Evolutionary conservation across 2,113 vertebrate species (phyloP).

Genomic region (Macrotis lagotis): DNA sequence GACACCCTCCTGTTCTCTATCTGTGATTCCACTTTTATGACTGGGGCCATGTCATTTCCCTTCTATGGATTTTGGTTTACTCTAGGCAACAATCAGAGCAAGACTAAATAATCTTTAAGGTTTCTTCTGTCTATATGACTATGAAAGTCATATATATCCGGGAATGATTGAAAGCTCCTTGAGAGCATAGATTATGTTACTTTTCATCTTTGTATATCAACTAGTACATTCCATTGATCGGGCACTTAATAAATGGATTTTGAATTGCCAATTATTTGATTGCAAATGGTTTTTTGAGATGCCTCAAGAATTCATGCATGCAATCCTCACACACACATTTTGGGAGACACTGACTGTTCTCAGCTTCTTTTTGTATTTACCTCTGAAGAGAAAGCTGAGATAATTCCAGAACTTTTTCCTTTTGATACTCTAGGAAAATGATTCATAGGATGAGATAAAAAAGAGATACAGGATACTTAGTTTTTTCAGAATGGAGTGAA

Average conservation of each 20-base stretch:
- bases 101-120: not conserved
- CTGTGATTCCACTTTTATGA: not conserved
- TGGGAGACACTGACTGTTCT: not conserved
- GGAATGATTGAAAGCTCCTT: not conserved
- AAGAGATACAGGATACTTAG: not conserved
- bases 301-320: not conserved
- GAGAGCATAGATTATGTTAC: not conserved
- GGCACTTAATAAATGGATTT: not conserved
- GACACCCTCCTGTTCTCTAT: not conserved
- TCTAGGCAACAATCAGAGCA: not conserved
- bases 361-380: not conserved
- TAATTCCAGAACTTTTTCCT: not conserved
- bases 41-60: not conserved
- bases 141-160: not conserved
- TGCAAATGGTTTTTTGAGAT: not conserved
- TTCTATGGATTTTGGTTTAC: not conserved
- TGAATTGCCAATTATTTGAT: not conserved
- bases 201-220: not conserved
- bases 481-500: not conserved
- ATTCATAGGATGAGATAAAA: not conserved
- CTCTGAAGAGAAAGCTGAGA: not conserved
- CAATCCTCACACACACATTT: not conserved
- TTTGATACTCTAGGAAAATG: not conserved
- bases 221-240: not conserved
- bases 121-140: not conserved